Evolutionary conservation across 1,140 invertebrate species (phyloP).

Genomic region (Euschistus heros): DNA sequence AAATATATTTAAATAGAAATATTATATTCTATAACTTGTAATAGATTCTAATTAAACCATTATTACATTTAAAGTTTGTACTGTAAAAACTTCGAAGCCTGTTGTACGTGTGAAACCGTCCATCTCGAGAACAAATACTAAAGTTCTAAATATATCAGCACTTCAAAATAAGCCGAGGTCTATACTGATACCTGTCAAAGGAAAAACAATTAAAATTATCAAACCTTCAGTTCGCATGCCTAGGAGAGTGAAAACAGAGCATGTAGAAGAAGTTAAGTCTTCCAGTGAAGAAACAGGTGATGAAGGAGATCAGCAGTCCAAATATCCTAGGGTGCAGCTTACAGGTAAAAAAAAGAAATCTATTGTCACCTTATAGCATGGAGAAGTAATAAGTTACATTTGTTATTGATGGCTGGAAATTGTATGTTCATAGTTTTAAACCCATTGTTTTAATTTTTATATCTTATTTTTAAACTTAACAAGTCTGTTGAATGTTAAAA

Average conservation of each 20-base stretch:
- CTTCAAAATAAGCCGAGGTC: slow-evolving; percentile 44
- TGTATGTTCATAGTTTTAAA: too few relatives aligned
- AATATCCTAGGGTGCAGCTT: slow-evolving; percentile 29
- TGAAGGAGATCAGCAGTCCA: slow-evolving; percentile 27
- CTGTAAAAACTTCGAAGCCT: slow-evolving; percentile 17
- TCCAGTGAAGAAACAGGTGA: slow-evolving; percentile 28
- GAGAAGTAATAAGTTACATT: too few relatives aligned
- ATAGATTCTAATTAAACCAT: slow-evolving; percentile 6
- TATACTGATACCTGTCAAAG: slow-evolving; percentile 52
- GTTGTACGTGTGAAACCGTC: slow-evolving; percentile 24
- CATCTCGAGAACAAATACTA: slow-evolving; percentile 11
- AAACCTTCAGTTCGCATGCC: slow-evolving; percentile 31
- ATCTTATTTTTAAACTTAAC: too few relatives aligned
- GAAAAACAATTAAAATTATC: slow-evolving; percentile 54
- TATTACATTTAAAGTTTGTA: slow-evolving; percentile 1
- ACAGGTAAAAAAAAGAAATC: slow-evolving; percentile 29
- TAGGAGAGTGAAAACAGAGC: slow-evolving; percentile 23
- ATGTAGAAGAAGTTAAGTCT: slow-evolving; percentile 25
- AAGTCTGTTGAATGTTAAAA: too few relatives aligned
- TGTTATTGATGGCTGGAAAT: too few relatives aligned
- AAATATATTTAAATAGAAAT: background rate
- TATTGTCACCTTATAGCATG: too few relatives aligned
- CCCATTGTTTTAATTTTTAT: too few relatives aligned
- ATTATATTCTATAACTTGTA: background rate
- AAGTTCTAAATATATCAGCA: slow-evolving; percentile 28